Conservation (phyloP, 1,140 invertebrate species). For the Drosophila equinoxialis region DNA sequence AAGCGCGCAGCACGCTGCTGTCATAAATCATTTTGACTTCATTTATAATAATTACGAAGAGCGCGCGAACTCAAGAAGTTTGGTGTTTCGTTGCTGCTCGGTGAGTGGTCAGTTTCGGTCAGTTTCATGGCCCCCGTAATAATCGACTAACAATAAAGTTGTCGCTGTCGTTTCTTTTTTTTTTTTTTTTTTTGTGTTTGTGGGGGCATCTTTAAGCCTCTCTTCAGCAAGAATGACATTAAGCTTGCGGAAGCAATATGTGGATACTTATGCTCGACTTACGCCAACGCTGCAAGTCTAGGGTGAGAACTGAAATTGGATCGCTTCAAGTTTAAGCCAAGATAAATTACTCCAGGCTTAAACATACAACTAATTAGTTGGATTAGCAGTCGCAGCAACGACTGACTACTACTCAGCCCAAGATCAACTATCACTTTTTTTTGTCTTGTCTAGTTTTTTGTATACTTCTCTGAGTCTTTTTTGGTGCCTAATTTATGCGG, state of each 20-base stretch:
- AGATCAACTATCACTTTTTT: constrained; percentile 76
- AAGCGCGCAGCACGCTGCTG: constrained; percentile 57
- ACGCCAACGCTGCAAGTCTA: constrained; percentile 27
- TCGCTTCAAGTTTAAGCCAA: constrained; percentile 7
- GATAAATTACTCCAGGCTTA: constrained; percentile 39
- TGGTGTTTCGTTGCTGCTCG: constrained; percentile 13
- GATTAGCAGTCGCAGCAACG: constrained; percentile 39
- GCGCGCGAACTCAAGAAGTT: constrained; percentile 59
- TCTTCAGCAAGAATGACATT: constrained; percentile 30
- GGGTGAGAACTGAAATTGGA: constrained; percentile 2
- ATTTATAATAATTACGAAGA: constrained; percentile 77
- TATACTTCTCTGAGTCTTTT: constrained; percentile 16
- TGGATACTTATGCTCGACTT: constrained; percentile 3
- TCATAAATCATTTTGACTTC: constrained; percentile 79
- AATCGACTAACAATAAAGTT: constrained; percentile 61
- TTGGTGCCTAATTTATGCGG: constrained; percentile 56
- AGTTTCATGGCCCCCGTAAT: constrained; percentile 59
- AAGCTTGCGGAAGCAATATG: constrained; percentile 60
- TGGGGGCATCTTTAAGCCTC: constrained; percentile 14
- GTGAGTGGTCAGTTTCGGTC: constrained; percentile 54
- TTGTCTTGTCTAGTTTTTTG: background rate
- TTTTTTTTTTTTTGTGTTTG: background rate
- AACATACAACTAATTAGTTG: constrained; percentile 60
- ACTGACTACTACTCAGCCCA: constrained; percentile 38
- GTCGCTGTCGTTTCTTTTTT: constrained; percentile 27